Evolutionary conservation across 1,140 invertebrate genomes (phyloP).

Genomic region (Drosophila watanabei): DNA sequence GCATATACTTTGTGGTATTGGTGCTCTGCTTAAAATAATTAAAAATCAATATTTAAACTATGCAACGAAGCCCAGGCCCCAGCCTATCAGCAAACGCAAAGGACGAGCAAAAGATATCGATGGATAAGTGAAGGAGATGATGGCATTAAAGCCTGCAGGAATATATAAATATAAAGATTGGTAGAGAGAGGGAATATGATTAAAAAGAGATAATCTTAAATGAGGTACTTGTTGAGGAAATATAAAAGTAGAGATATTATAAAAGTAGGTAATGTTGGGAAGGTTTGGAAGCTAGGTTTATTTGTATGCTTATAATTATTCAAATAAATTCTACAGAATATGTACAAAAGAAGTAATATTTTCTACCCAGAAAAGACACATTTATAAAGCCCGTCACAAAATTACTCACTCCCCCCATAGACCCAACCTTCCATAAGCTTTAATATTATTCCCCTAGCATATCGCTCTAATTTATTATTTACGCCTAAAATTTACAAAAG

Average conservation of each 20-base stretch:
- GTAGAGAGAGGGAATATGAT: background rate
- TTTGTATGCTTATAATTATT: background rate
- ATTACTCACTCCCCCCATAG: background rate
- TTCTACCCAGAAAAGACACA: background rate
- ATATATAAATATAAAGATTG: conserved; percentile 8
- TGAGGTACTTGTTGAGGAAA: background rate
- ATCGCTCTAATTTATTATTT: conserved; percentile 40
- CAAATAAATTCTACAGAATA: background rate
- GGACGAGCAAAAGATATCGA: conserved; percentile 1
- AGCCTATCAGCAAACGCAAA: conserved; percentile 25
- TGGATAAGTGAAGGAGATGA: background rate
- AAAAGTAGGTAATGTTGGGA: background rate
- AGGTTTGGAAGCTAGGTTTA: background rate
- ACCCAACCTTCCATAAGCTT: background rate
- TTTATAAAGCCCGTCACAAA: background rate
- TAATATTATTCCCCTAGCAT: conserved; percentile 32
- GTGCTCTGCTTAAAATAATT: conserved; percentile 80
- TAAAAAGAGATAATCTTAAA: conserved; percentile 3
- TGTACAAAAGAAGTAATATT: background rate
- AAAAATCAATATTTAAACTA: conserved; percentile 83
- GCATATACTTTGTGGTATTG: conserved; percentile 76
- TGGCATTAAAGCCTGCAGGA: conserved; percentile 18
- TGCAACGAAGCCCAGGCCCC: conserved; percentile 29
- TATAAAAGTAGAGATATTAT: background rate
- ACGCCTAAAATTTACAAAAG: conserved; percentile 24